phyloP scores from a whole-genome alignment of 2,113 vertebrate species.

The Clupea harengus region DNA sequence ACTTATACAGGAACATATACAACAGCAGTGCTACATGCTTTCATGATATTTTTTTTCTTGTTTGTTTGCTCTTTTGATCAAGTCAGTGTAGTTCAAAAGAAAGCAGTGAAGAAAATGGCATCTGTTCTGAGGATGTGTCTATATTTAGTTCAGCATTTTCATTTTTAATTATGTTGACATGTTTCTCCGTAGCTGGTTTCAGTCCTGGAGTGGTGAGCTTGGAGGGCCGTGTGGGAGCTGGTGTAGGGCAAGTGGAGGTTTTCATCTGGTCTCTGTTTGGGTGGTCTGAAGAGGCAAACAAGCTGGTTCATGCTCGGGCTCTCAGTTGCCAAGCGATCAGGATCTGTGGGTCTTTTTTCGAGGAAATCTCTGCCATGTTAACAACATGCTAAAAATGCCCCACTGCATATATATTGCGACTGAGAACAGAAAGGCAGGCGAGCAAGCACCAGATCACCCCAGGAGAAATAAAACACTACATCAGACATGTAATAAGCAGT shows the following conservation, averaged over 20 bases:
- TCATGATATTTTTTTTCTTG: background rate
- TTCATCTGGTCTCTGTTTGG: constrained; percentile 44
- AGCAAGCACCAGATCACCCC: too few relatives aligned
- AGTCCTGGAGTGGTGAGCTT: constrained; percentile 11
- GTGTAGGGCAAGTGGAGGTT: constrained; percentile 7
- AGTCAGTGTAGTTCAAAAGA: background rate
- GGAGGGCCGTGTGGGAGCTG: constrained; percentile 8
- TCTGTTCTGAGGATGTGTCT: background rate
- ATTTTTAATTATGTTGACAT: constrained; percentile 17
- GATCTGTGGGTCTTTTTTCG: background rate
- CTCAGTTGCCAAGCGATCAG: constrained; percentile 4
- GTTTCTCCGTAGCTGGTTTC: constrained; percentile 15
- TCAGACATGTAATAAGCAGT: background rate
- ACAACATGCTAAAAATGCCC: background rate
- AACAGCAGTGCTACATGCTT: too few relatives aligned
- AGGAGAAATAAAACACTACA: background rate
- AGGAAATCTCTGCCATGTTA: background rate
- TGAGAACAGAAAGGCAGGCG: background rate
- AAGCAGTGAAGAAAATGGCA: background rate
- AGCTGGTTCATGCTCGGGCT: constrained; percentile 23
- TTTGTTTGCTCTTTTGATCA: background rate
- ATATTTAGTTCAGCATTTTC: background rate
- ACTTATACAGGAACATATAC: too few relatives aligned
- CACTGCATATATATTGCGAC: background rate
- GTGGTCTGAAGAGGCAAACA: constrained; percentile 42